A percentile compares a stretch with the other conserved stretches of the same genome.
Conservation (phyloP, 2,113 vertebrate genomes). For the Lutjanus erythropterus region DNA sequence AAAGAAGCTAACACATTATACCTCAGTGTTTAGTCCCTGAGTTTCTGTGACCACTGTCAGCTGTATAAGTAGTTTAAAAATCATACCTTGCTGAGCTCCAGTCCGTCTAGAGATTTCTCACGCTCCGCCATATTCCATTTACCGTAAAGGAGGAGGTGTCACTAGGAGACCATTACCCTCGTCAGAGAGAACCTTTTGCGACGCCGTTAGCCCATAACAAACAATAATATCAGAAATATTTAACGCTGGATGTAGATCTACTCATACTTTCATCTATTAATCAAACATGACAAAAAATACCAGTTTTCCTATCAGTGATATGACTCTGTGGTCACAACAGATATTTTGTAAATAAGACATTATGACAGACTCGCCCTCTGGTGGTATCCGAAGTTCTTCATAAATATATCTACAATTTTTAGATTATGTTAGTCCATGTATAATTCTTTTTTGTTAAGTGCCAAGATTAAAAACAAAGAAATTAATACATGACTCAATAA, state of each 20-base stretch:
- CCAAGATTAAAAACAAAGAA: no score
- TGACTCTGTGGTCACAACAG: neutral
- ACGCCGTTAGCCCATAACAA: neutral
- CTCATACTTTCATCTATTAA: neutral
- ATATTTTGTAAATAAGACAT: conserved; percentile 8
- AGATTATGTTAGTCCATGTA: neutral
- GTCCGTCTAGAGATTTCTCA: conserved; percentile 67
- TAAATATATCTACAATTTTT: neutral
- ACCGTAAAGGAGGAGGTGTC: conserved; percentile 75
- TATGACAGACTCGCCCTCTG: neutral
- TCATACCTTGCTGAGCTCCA: conserved; percentile 83
- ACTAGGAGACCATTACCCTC: conserved; percentile 49
- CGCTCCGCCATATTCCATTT: conserved; percentile 86
- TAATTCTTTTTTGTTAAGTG: neutral
- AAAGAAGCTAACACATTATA: neutral
- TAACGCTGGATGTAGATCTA: no score
- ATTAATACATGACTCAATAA: no score
- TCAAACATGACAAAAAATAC: neutral
- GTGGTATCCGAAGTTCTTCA: neutral
- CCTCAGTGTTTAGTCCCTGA: no score
- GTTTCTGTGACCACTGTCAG: conserved; percentile 17
- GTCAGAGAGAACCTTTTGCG: conserved; percentile 29
- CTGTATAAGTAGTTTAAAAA: neutral
- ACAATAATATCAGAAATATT: neutral
- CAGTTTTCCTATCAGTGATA: neutral